Percentiles rank a stretch among this genome's conserved stretches.
Evolutionary conservation across 1,140 invertebrate genomes (phyloP).

Genomic region (Drosophila ercepeae): DNA sequence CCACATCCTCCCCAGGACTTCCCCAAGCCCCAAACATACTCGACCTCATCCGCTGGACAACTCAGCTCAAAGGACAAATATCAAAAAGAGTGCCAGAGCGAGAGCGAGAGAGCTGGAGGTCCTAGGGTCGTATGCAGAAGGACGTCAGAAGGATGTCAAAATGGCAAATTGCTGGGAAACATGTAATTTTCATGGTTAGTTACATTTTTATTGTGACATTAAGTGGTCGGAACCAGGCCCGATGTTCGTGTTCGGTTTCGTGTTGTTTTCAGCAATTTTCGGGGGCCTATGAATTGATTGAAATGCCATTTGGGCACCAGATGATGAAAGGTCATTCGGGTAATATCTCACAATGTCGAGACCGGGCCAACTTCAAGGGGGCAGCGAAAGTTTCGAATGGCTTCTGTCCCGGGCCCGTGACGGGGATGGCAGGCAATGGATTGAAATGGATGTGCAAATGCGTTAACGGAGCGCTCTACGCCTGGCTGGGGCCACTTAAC

Average conservation of each 20-base stretch:
- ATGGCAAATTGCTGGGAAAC: conserved; percentile 79
- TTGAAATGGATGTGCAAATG: conserved; percentile 44
- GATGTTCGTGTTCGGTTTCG: conserved; percentile 15
- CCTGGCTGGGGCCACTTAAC: conserved; percentile 34
- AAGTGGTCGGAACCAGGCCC: conserved; percentile 59
- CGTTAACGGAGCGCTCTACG: conserved; percentile 31
- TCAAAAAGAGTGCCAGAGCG: conserved; percentile 1
- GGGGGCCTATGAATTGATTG: conserved; percentile 71
- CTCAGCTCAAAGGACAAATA: conserved; percentile 46
- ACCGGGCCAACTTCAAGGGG: neutral
- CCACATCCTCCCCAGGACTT: conserved; percentile 19
- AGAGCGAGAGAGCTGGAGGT: neutral
- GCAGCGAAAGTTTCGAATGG: conserved; percentile 10
- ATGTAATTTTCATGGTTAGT: conserved; percentile 82
- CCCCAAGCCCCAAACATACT: conserved; percentile 6
- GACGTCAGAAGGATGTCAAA: conserved; percentile 65
- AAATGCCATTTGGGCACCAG: conserved; percentile 55
- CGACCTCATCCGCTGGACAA: conserved; percentile 33
- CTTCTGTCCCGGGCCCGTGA: neutral
- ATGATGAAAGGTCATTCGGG: conserved; percentile 63
- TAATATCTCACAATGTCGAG: conserved; percentile 49
- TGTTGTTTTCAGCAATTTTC: conserved; percentile 29
- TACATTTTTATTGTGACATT: conserved; percentile 82
- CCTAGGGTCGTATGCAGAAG: conserved; percentile 45
- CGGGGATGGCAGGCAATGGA: neutral